Conservation (phyloP, 2,113 vertebrate species). For the Aplodontia rufa region DNA sequence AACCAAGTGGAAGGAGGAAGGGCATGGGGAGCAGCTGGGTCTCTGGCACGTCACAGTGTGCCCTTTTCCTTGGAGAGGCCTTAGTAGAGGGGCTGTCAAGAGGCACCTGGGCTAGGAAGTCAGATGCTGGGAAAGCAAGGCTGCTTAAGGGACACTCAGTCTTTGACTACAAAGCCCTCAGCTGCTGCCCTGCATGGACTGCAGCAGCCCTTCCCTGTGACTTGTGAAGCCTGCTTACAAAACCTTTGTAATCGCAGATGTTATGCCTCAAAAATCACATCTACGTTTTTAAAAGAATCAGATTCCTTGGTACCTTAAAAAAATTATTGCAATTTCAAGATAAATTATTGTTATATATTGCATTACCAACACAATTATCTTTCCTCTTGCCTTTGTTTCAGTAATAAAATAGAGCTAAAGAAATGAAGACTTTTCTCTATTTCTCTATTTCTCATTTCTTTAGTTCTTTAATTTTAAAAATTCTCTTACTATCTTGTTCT, state of each 20-base stretch:
- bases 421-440: too few species aligned
- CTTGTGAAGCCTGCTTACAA: not conserved
- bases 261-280: not conserved
- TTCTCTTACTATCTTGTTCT: not conserved
- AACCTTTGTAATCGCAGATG: not conserved
- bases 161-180: not conserved
- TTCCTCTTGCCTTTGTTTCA: not conserved
- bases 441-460: too few species aligned
- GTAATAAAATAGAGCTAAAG: not conserved
- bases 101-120: accelerated
- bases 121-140: accelerated
- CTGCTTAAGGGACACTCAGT: accelerated
- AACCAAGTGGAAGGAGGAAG: not conserved
- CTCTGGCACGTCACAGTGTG: too few species aligned
- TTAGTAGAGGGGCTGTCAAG: not conserved
- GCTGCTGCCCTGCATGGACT: accelerated
- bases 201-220: not conserved
- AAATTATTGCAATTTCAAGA: not conserved
- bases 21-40: accelerated
- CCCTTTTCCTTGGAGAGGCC: not conserved
- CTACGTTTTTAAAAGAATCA: not conserved
- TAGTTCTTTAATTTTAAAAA: not conserved
- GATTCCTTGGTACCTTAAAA: not conserved
- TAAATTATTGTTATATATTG: not conserved
- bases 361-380: not conserved